These are phyloP conservation scores for Raja brachyura DNA, from an alignment of 2,113 vertebrate genomes.

Conservation along the genomic window DNA sequence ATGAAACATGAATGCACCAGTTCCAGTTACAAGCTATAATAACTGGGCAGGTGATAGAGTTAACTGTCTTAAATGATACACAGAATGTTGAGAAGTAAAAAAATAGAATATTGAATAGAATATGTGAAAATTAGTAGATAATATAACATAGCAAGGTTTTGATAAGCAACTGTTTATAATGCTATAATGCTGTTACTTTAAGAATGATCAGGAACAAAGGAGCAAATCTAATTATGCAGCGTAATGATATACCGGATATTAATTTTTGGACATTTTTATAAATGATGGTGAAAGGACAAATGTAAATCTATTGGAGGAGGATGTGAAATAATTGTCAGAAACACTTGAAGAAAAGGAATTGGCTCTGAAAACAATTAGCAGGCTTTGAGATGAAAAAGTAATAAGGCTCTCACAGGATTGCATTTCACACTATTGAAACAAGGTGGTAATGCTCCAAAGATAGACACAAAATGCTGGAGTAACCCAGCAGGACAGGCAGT, in stretches of 20 bases:
- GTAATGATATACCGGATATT: background rate
- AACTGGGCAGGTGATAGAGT: background rate
- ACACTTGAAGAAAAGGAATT: background rate
- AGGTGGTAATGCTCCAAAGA: background rate
- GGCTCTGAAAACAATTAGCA: background rate
- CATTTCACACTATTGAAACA: background rate
- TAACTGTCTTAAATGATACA: background rate
- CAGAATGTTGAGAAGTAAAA: background rate
- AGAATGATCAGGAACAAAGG: background rate
- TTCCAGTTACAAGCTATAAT: background rate
- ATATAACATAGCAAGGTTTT: background rate
- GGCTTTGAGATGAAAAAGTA: background rate
- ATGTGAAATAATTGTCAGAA: background rate
- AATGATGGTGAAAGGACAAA: background rate
- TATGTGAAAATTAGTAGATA: background rate
- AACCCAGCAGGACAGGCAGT: too few species aligned
- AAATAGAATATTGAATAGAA: background rate
- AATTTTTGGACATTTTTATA: background rate
- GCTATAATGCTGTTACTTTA: background rate
- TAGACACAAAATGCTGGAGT: too few species aligned
- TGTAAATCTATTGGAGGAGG: background rate
- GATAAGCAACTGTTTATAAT: background rate
- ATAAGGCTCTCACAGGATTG: background rate
- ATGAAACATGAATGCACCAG: background rate
- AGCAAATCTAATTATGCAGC: background rate